Evolutionary conservation across 2,113 vertebrate genomes (phyloP), one percentile per base, ranked within the genome.

Genomic region (Onychorhynchus coronatus): DNA sequence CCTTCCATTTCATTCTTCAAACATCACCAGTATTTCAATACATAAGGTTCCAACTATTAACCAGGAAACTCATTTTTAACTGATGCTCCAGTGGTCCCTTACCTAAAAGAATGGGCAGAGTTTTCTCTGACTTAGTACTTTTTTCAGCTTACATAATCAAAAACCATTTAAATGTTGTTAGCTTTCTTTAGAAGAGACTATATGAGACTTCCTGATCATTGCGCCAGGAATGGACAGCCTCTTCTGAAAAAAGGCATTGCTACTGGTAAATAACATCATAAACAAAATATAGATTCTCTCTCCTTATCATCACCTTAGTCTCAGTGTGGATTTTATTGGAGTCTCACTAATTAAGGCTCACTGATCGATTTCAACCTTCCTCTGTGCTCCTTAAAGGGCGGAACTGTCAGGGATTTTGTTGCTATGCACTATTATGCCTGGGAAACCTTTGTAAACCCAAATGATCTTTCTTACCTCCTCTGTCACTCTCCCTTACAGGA

Each of bases 271-370:
- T 17, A 49, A 16, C 24, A 63, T 14, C 15, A 37, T 17, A 44
- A 80, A 63, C 8, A 5, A 68, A 72, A n/a, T 14, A 31, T 37
- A 56, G 8, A 24, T 61, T 27, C 31, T 53, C 37, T 47, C 33
- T 49, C 39, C 12, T 62, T 62, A 42, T 20, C 61, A 53, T 77
- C 66, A 56, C 35, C 19, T 87, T 59, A n/a, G 22, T 39, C 79
- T 95, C 68, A 62, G 11, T 3, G 41, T 33, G 52, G 42, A 52
- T 70, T 78, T 74, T 75, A 52, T 49, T 42, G 19, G 23, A 91
- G 78, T 37, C 85, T 47, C 58, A 19, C 55, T 94, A 94, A 92
- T 86, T 93, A 89, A 94, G 76, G 71, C n/a, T 83, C 44, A 12
- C 41, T 9, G 25, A 79, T 85, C 2, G 7, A 88, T 68, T 80